phyloP scores from a whole-genome alignment of 2,888 invertebrate species.

The Agrotis clavis region DNA sequence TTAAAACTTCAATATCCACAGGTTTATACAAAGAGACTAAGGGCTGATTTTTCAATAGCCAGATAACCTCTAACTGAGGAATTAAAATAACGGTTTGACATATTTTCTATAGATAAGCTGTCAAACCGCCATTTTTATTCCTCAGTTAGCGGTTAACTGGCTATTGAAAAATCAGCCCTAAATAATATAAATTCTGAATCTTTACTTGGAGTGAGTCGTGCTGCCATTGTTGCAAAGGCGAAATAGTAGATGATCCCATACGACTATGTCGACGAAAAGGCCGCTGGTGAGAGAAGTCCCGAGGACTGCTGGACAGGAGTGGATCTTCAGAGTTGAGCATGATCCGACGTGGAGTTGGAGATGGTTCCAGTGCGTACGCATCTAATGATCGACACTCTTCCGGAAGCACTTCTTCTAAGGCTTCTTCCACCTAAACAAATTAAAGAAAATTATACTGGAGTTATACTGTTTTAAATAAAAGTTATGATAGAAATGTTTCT shows the following conservation, averaged over 20 bases:
- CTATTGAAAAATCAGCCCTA: too few species aligned
- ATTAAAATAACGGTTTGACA: too few species aligned
- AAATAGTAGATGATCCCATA: constrained; percentile 71
- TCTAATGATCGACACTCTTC: constrained; percentile 93
- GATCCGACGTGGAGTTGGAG: constrained; percentile 95
- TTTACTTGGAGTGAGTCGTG: constrained; percentile 85
- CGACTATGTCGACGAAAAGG: constrained; percentile 81
- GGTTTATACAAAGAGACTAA: not conserved
- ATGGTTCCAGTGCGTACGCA: constrained; percentile 92
- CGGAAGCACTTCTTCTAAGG: constrained; percentile 95
- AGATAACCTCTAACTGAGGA: too few species aligned
- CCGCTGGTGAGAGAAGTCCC: constrained; percentile 93
- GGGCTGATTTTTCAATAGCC: too few species aligned
- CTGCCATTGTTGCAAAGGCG: constrained; percentile 85
- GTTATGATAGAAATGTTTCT: constrained; percentile 39
- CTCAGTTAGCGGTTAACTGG: too few species aligned
- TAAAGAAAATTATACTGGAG: constrained; percentile 31
- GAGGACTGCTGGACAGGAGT: constrained; percentile 95
- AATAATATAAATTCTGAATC: not conserved
- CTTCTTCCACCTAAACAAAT: constrained; percentile 93
- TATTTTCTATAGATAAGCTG: too few species aligned
- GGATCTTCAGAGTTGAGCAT: constrained; percentile 97
- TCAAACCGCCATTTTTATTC: too few species aligned
- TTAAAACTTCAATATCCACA: not conserved
- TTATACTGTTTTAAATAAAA: not conserved